A percentile compares a stretch with the other conserved stretches of the same genome.
phyloP scores from a whole-genome alignment of 2,113 vertebrate genomes.

The Myanophis thanlyinensis region DNA sequence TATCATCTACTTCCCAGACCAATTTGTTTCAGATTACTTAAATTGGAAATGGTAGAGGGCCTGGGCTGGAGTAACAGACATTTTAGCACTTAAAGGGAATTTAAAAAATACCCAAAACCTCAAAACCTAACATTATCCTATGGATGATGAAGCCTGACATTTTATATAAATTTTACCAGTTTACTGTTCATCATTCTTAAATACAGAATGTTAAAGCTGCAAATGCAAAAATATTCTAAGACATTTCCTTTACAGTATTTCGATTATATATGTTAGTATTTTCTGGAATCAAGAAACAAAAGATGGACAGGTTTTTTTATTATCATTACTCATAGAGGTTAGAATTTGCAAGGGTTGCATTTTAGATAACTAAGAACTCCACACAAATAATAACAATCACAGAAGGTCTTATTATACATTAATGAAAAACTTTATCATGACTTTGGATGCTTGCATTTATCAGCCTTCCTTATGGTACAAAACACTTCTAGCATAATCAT shows the following conservation, averaged over 20 bases:
- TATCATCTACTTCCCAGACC: neutral
- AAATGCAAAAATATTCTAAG: neutral
- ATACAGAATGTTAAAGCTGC: neutral
- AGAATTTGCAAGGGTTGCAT: slow-evolving; percentile 3
- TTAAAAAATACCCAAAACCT: neutral
- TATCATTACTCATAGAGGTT: slow-evolving; percentile 23
- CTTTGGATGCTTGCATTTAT: slow-evolving; percentile 31
- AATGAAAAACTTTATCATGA: slow-evolving; percentile 26
- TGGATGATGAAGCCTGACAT: neutral
- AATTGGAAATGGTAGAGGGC: neutral
- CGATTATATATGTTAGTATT: rapidly evolving
- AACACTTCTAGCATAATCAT: slow-evolving; percentile 6
- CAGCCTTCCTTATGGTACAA: neutral
- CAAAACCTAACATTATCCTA: neutral
- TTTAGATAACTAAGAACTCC: slow-evolving; percentile 7
- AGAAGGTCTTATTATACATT: slow-evolving; percentile 30
- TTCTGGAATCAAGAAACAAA: neutral
- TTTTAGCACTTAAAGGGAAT: neutral
- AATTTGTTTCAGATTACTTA: neutral
- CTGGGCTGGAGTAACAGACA: neutral
- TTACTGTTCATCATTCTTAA: neutral
- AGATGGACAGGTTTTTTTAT: slow-evolving; percentile 14
- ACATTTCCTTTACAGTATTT: neutral
- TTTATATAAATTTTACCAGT: neutral
- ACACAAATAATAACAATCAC: slow-evolving; percentile 12